A percentile compares a stretch with the other conserved stretches of the same genome.
These are phyloP conservation scores for Melospiza georgiana DNA, from an alignment of 2,113 vertebrate species.

Conservation along the genomic window DNA sequence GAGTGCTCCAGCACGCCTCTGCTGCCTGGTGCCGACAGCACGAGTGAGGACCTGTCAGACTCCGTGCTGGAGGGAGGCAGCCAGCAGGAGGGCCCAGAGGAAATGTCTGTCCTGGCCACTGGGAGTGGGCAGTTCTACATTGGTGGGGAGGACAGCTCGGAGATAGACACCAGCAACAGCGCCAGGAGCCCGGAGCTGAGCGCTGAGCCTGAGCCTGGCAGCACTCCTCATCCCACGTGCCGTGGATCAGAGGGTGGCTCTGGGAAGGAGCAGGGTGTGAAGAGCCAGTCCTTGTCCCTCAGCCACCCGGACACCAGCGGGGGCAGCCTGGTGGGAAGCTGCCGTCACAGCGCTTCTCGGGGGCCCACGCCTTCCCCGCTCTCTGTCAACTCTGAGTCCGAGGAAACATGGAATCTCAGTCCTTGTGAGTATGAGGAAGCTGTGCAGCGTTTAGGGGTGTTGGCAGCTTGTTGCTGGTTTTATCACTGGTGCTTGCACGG, in stretches of 20 bases:
- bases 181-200: constrained; percentile 14
- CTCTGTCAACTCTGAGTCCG: background rate
- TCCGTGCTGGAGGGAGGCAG: constrained; percentile 41
- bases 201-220: background rate
- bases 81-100: constrained; percentile 26
- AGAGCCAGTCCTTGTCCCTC: constrained; percentile 25
- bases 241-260: background rate
- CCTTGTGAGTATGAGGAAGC: constrained; percentile 59
- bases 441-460: background rate
- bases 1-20: constrained; percentile 73
- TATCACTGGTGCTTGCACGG: background rate
- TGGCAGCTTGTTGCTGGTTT: background rate
- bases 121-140: constrained; percentile 58
- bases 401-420: constrained; percentile 61
- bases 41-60: constrained; percentile 30
- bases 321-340: constrained; percentile 62
- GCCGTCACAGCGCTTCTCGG: background rate
- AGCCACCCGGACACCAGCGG: constrained; percentile 19
- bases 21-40: background rate
- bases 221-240: constrained; percentile 24
- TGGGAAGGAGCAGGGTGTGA: background rate
- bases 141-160: constrained; percentile 29
- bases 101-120: background rate
- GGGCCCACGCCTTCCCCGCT: constrained; percentile 31
- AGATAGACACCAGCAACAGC: constrained; percentile 42